Conservation (phyloP, 2,888 invertebrate genomes). For the Chrysotoxum bicinctum region DNA sequence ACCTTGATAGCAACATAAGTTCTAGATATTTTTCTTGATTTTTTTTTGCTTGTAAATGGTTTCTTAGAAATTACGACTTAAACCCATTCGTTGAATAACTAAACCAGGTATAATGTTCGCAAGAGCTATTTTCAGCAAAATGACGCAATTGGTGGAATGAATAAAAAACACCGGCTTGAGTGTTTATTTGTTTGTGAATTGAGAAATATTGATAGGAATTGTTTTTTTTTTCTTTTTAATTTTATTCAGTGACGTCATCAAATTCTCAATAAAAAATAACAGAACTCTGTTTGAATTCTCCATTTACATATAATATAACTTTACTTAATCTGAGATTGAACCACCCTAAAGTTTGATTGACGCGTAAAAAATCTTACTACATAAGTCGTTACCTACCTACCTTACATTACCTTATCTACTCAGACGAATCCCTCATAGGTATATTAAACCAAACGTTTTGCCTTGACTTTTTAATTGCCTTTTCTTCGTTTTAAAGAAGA, state of each 20-base stretch:
- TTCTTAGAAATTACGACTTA: constrained; percentile 38
- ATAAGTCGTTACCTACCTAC: too few species aligned
- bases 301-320: too few species aligned
- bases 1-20: not conserved
- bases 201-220: not conserved
- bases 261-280: constrained; percentile 10
- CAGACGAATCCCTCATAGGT: too few species aligned
- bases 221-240: too few species aligned
- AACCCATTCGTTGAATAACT: constrained; percentile 5
- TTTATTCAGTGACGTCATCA: constrained; percentile 36
- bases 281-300: too few species aligned
- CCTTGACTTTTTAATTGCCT: too few species aligned
- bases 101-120: constrained; percentile 9
- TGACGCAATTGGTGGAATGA: constrained; percentile 50
- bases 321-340: too few species aligned
- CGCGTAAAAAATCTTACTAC: too few species aligned
- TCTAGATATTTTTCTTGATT: constrained; percentile 11
- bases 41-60: not conserved
- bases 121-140: constrained; percentile 39
- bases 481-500: too few species aligned
- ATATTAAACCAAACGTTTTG: too few species aligned
- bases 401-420: too few species aligned
- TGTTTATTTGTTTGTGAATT: constrained; percentile 3
- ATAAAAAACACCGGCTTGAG: constrained; percentile 8
- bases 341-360: too few species aligned